A percentile compares a stretch with the other conserved stretches of the same genome.
Conservation (phyloP, 2,113 vertebrate genomes). For the Sciurus niger region DNA sequence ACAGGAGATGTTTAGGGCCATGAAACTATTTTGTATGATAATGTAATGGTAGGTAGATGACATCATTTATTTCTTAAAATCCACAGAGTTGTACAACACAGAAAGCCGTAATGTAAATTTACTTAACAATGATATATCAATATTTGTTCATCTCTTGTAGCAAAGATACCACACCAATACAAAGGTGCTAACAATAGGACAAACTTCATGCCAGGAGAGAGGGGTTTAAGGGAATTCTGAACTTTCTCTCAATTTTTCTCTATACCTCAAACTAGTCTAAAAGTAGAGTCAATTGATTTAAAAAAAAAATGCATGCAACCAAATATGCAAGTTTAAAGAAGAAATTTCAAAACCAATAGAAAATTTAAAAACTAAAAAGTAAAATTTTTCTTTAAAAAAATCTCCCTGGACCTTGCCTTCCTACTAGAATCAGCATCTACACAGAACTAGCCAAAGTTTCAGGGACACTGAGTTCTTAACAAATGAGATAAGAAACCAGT, state of each 20-base stretch:
- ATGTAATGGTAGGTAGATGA: background rate
- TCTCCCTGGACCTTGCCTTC: background rate
- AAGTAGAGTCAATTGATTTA: background rate
- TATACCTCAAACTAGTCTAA: background rate
- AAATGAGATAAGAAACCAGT: slow-evolving; percentile 13
- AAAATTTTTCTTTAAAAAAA: background rate
- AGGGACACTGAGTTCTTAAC: background rate
- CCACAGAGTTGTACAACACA: background rate
- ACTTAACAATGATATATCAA: background rate
- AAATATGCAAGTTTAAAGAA: background rate
- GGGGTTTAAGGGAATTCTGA: background rate
- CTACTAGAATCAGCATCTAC: background rate
- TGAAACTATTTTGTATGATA: background rate
- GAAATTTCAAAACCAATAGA: background rate
- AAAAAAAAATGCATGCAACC: background rate
- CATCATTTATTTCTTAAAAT: background rate
- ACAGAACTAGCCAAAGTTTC: background rate
- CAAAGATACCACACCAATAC: background rate
- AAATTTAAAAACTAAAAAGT: slow-evolving; percentile 23
- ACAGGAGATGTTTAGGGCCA: background rate
- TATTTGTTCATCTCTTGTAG: slow-evolving; percentile 5
- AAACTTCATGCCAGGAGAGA: background rate
- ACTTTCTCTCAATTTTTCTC: background rate
- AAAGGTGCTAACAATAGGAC: background rate
- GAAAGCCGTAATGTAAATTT: background rate